Conservation (phyloP, 1,140 invertebrate species). For the Lerema accius region DNA sequence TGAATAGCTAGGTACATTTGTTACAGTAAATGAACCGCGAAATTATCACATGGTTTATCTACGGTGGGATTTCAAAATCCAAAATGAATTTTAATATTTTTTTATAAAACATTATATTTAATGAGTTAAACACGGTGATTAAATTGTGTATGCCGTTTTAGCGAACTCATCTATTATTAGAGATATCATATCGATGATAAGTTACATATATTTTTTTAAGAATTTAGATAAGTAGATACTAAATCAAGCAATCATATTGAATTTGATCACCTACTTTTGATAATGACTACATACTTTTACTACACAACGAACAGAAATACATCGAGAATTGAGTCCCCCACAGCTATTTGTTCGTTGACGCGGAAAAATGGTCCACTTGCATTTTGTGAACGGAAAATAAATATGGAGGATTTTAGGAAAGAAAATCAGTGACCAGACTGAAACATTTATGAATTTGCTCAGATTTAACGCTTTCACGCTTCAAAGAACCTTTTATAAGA, state of each 20-base stretch:
- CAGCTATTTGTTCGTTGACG: constrained; percentile 32
- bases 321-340: constrained; percentile 21
- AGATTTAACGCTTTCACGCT: constrained; percentile 14
- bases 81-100: too few species aligned
- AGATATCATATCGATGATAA: too few species aligned
- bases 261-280: too few species aligned
- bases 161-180: too few species aligned
- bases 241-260: too few species aligned
- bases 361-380: constrained; percentile 31
- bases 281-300: neutral
- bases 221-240: too few species aligned
- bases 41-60: neutral
- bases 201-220: too few species aligned
- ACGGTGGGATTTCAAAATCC: neutral
- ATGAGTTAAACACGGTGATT: too few species aligned
- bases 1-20: neutral
- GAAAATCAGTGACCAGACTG: constrained; percentile 27
- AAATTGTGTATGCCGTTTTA: too few species aligned
- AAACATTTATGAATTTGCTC: constrained; percentile 26
- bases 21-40: constrained; percentile 4
- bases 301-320: constrained; percentile 16
- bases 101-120: too few species aligned
- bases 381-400: constrained; percentile 34
- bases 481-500: constrained; percentile 8
- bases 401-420: constrained; percentile 30